Base-by-base conservation (phyloP, 2,797 vertebrate genomes). In the Orestias chungarensis region DNA sequence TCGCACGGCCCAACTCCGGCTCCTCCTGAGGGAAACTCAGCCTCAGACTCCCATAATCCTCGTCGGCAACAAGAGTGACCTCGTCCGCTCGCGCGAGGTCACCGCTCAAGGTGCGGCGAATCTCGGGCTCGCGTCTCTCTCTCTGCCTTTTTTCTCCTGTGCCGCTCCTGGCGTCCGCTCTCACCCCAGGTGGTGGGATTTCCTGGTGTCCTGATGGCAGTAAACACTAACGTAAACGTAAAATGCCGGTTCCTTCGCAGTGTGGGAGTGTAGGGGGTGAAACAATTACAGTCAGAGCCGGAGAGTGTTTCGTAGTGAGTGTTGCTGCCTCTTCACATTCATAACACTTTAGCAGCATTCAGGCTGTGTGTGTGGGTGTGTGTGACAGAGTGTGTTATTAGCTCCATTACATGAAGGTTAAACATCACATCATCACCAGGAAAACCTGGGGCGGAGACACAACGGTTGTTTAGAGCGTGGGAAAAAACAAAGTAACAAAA, bases 31-130 rank as follows among this genome's bases (percentile, higher is more conserved):
- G 62, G 93, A 95, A 83, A 95, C 93, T 9, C 94, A 95, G 73
- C 95, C 94, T 0, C 94, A 96, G 44, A 94, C 95, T 46, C 95
- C 96, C 66, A 95, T 96, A 81, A 96, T 96, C 89, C 93, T 97
- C 1, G 95, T 96, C 3, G 96, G 95, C 69, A 97, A 97, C 86
- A 97, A 97, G 90, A 96, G 95, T 2, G 96, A 97, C 86, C 92
- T 97, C 4, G 96, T 95, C 0, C 94, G 96, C 59, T 95, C 95
- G 0, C 89, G 96, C 27, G 95, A 96, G 75, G 95, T 96, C 66
- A 94, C 93, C 14, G 68, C 89, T 43, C 95, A 96, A 88, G 96
- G 96, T 97, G 78, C 78, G 67, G 9, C 38, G 1, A 38, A 17
- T 18, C 42, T 31, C 69, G 6, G 14, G 6, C 20, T n/a, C 50